Evolutionary conservation across 2,888 invertebrate genomes (phyloP), one percentile per base, ranked within the genome.

Genomic region (Drepana falcataria): DNA sequence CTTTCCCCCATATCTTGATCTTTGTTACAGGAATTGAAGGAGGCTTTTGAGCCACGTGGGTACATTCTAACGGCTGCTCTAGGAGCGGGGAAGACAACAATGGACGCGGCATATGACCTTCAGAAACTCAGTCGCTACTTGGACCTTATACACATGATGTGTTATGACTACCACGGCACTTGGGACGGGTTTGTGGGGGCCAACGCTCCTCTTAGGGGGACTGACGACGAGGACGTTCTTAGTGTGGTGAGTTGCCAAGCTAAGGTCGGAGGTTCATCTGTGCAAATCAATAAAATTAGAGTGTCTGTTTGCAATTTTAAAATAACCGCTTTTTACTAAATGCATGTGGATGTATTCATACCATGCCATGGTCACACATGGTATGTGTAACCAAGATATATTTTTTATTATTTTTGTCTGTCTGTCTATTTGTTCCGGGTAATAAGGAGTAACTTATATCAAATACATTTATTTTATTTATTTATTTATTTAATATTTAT

Each of bases 151-250:
- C 96, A 97, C 67, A 93, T 97, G 77, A 97, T 97, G 97, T 95
- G 95, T 59, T 97, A 97, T 78, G 97, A 97, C 80, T 97, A 96
- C 79, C 96, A 96, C 65, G 97, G 97, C 0, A 93, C 95, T 4
- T 97, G 96, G 96, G 95, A 97, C 66, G 90, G 90, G 0, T 90
- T 87, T 56, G 93, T 96, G 0, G 95, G 95, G 0, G 94, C 96
- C 6, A 97, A 97, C 74, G 95, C 97, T 0, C 97, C 97, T 0
- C 73, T 97, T 5, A 87, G 84, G 35, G 92, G 93, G 0, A 65
- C 71, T 0, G 80, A 78, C 60, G 79, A 81, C 0, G 75, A 85
- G 0, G 94, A 94, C 68, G 85, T 89, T 0, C 83, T 95, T 2
- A 95, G 93, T 81, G 93, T 96, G 83, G 96, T 96, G 83, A 91